These are phyloP conservation scores for Galeopterus variegatus DNA, from an alignment of 2,113 vertebrate species.

Conservation along the genomic window DNA sequence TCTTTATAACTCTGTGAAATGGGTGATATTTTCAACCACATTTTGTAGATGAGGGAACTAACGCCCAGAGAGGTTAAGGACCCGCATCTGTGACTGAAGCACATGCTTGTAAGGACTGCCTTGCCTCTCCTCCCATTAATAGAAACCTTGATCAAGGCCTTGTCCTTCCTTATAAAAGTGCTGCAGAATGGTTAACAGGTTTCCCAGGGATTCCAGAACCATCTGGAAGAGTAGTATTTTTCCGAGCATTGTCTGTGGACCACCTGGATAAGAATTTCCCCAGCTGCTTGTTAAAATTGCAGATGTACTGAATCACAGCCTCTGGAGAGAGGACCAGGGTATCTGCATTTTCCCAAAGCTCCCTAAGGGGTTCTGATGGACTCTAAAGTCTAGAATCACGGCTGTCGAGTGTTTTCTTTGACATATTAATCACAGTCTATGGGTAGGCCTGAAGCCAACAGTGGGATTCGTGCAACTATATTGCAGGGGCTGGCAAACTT, in stretches of 20 bases:
- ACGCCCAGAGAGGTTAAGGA: not conserved
- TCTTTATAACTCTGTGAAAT: not conserved
- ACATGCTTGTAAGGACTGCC: not conserved
- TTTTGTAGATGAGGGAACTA: not conserved
- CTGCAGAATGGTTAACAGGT: not conserved
- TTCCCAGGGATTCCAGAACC: constrained; percentile 2
- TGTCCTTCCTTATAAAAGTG: not conserved
- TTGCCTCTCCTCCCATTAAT: not conserved
- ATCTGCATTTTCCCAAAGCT: constrained; percentile 55
- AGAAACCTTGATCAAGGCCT: not conserved
- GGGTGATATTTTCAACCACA: not conserved
- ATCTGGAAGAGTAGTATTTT: constrained; percentile 25
- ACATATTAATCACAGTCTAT: not conserved
- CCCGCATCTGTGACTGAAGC: not conserved
- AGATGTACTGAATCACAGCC: constrained; percentile 24
- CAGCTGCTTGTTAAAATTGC: not conserved
- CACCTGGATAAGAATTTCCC: not conserved
- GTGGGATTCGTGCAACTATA: fast-evolving
- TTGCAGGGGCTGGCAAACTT: not conserved
- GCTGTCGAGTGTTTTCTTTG: not conserved
- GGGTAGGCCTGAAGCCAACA: not conserved
- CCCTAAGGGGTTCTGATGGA: not conserved
- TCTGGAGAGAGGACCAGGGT: constrained; percentile 47
- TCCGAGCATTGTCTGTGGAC: constrained; percentile 6
- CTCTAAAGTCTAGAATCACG: not conserved